Evolutionary conservation across 37 sponge, comb jelly and placozoan genomes (phyloP), one percentile per base, ranked within the genome.

Genomic region (Tethya wilhelma): DNA sequence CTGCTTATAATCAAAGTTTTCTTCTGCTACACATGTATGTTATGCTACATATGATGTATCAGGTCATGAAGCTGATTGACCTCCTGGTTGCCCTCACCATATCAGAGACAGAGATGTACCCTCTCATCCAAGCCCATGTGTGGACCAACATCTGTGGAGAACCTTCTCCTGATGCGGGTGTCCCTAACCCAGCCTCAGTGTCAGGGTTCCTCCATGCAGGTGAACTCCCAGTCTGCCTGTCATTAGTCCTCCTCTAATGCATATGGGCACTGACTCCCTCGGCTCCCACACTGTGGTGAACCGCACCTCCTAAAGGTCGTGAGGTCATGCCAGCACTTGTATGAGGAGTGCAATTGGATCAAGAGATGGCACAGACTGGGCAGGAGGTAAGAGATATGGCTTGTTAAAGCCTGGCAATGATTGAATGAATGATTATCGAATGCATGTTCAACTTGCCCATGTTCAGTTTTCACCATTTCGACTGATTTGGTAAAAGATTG

Each of bases 91-190:
- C 86, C 14, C 70, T 93, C 25, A 90, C 91, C 1, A 79, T 90
- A 2, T 75, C 84, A 23, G 94, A 93, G 41, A 49, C 77, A 65
- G 91, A 90, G 78, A 88, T 94, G 74, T 91, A 87, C 62, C 92
- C 95, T 32, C 71, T 82, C 36, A 76, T 94, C 11, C 95, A 94
- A 66, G 73, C 85, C 19, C 63, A 88, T 33, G 75, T 94, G 30
- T 94, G 95, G 95, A 26, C 60, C 37, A 84, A 73, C 38, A 76
- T 94, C 5, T 86, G 89, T 8, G 26, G 38, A 22, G 85, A 84
- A 46, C 58, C 65, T n/a, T n/a, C n/a, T n/a, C n/a, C n/a, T n/a
- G 38, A 1, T 62, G 31, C 68, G 40, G 43, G 59, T 42, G n/a
- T 84, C 70, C n/a, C 77, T 58, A 23, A 31, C 78, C 55, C 70